Percentiles rank a stretch among this genome's conserved stretches.
Evolutionary conservation across 2,797 vertebrate genomes (phyloP).

Genomic region (Melanotaenia nigrans): DNA sequence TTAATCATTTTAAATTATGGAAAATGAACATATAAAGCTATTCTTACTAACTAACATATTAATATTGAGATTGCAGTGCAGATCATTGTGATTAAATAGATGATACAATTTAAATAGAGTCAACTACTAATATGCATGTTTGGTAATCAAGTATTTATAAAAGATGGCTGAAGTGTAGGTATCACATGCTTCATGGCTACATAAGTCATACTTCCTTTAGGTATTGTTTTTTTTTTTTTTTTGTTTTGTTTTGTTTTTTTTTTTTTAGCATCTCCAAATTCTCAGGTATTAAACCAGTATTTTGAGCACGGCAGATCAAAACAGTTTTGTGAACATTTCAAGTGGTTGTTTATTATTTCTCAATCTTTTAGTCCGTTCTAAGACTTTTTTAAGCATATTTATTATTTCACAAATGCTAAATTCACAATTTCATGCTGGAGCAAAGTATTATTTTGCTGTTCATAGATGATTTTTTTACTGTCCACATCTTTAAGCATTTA

Average conservation of each 20-base stretch:
- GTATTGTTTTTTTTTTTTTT: background rate
- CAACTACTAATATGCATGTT: background rate
- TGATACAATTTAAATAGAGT: background rate
- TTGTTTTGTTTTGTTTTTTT: background rate
- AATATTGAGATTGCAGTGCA: too few relatives aligned
- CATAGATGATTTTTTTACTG: slow-evolving; percentile 23
- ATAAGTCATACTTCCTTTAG: background rate
- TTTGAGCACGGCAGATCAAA: slow-evolving; percentile 9
- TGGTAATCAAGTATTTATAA: background rate
- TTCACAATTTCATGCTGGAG: slow-evolving; percentile 15
- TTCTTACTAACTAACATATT: background rate
- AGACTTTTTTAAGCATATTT: slow-evolving; percentile 1
- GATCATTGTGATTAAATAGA: too few relatives aligned
- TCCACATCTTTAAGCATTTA: slow-evolving; percentile 5
- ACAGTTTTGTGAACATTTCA: background rate
- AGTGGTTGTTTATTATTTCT: slow-evolving; percentile 11
- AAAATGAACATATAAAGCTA: background rate
- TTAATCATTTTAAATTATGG: background rate
- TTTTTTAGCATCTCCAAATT: slow-evolving; percentile 4
- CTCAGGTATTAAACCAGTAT: slow-evolving; percentile 2
- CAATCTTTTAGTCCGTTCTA: background rate
- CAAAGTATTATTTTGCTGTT: background rate
- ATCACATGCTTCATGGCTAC: background rate
- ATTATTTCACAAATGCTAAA: background rate
- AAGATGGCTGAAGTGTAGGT: background rate